Percentiles rank a stretch among this genome's conserved stretches.
These are phyloP conservation scores for Holacanthus passer DNA, from an alignment of 2,113 vertebrate species.

Conservation along the genomic window DNA sequence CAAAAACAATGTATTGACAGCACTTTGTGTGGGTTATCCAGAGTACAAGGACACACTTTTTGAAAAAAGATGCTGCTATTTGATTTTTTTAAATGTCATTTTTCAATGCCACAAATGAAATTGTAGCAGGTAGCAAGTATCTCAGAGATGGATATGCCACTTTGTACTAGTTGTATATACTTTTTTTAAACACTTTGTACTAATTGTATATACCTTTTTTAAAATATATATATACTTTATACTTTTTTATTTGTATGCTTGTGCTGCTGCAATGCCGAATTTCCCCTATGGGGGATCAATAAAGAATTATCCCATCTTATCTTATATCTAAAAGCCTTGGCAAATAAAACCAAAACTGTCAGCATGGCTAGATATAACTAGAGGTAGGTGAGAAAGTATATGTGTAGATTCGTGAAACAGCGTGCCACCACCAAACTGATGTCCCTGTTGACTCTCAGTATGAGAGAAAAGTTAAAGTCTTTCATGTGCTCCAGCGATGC, in stretches of 20 bases:
- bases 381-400: neutral
- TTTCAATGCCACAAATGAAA: neutral
- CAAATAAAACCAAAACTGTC: neutral
- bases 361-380: neutral
- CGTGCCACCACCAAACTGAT: neutral
- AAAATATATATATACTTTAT: too few relatives aligned
- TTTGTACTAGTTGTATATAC: too few relatives aligned
- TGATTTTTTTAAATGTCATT: neutral
- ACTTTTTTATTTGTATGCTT: too few relatives aligned
- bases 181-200: too few relatives aligned
- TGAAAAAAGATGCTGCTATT: neutral
- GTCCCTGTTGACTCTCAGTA: neutral
- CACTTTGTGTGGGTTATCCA: neutral
- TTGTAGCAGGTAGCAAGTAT: neutral
- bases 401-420: neutral
- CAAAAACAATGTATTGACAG: neutral
- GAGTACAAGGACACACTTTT: neutral
- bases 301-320: too few relatives aligned
- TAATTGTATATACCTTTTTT: too few relatives aligned
- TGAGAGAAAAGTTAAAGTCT: conserved; percentile 1
- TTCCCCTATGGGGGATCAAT: too few relatives aligned
- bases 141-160: neutral
- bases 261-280: too few relatives aligned
- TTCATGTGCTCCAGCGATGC: neutral
- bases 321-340: neutral